Percentiles rank a stretch among this genome's conserved stretches.
These are phyloP conservation scores for Furcula furcula DNA, from an alignment of 2,888 invertebrate species.

Conservation along the genomic window DNA sequence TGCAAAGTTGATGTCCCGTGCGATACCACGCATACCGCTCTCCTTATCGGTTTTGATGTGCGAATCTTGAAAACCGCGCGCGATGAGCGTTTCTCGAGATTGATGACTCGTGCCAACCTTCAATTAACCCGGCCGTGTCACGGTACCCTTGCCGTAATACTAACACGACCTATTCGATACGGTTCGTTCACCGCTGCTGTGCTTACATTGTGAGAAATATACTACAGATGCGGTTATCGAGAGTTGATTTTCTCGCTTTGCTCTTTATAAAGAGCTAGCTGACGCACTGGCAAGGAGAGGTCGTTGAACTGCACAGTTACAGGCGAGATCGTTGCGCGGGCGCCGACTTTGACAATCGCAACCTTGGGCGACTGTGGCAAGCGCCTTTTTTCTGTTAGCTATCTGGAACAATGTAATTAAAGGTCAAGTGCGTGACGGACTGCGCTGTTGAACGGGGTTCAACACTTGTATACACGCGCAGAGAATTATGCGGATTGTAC, in stretches of 20 bases:
- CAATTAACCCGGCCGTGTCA: constrained; percentile 42
- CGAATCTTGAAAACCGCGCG: constrained; percentile 16
- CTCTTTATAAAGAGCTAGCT: constrained; percentile 73
- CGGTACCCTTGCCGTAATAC: constrained; percentile 52
- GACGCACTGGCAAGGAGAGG: constrained; percentile 66
- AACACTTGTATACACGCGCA: not conserved
- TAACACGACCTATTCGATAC: constrained; percentile 58
- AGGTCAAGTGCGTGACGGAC: constrained; percentile 4
- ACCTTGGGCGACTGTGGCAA: constrained; percentile 40
- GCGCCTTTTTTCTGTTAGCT: constrained; percentile 15
- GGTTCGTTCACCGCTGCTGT: constrained; percentile 65
- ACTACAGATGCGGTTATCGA: constrained; percentile 70
- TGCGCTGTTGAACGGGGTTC: not conserved
- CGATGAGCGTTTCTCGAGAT: constrained; percentile 25
- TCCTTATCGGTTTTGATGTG: constrained; percentile 2
- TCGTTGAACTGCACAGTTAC: constrained; percentile 62
- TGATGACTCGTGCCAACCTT: constrained; percentile 45
- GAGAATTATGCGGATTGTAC: not conserved
- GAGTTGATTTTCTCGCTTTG: constrained; percentile 74
- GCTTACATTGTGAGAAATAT: constrained; percentile 46
- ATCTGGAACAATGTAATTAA: constrained; percentile 6
- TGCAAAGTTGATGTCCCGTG: constrained; percentile 8
- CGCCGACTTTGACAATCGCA: constrained; percentile 54
- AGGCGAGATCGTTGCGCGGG: constrained; percentile 50
- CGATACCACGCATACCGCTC: constrained; percentile 3